A percentile compares a stretch with the other conserved stretches of the same genome.
Conservation (phyloP, 2,888 invertebrate species). For the Cryptocheilus praepositus region DNA sequence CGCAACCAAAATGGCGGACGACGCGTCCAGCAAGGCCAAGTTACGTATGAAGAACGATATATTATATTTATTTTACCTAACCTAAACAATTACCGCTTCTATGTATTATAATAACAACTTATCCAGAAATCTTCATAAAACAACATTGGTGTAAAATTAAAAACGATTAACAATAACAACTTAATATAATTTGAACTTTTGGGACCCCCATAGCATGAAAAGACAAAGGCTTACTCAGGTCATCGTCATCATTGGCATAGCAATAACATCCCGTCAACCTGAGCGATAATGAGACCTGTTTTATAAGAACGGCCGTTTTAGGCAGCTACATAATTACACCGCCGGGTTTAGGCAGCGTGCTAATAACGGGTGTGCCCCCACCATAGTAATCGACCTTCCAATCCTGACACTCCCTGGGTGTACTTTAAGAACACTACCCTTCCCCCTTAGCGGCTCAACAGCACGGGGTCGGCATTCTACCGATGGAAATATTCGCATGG, state of each 20-base stretch:
- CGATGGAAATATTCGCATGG: conserved; percentile 47
- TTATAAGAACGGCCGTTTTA: conserved; percentile 27
- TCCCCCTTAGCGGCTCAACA: conserved; percentile 32
- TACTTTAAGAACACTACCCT: conserved; percentile 40
- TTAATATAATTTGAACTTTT: no score
- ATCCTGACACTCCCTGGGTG: conserved; percentile 47
- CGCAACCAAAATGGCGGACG: conserved; percentile 44
- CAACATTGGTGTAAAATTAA: no score
- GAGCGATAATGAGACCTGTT: no score
- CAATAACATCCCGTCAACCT: no score
- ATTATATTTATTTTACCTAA: not conserved
- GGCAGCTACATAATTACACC: no score
- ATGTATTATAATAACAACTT: no score
- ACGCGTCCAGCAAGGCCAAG: not conserved
- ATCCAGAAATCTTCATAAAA: no score
- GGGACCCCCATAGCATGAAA: no score
- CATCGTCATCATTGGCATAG: not conserved
- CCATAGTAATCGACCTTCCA: conserved; percentile 47
- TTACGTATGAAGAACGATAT: not conserved
- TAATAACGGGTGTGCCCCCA: conserved; percentile 39
- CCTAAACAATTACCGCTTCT: no score
- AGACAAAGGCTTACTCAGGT: no score
- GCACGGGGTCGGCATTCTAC: conserved; percentile 9
- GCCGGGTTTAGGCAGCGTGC: conserved; percentile 46
- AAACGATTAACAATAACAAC: no score